phyloP scores from a whole-genome alignment of 2,797 vertebrate genomes.

The Sebastes wilsoni region DNA sequence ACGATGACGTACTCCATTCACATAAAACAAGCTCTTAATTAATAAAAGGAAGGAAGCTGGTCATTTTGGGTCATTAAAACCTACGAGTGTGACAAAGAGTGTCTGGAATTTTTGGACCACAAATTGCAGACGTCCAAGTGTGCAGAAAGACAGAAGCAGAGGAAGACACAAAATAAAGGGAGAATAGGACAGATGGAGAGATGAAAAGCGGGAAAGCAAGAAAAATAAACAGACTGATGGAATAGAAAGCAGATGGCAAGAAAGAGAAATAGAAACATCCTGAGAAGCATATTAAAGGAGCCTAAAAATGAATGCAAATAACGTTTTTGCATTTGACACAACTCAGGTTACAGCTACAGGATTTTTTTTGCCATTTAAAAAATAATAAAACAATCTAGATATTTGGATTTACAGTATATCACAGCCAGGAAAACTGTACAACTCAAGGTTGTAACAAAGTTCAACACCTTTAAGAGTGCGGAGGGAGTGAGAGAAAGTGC shows the following conservation, averaged over 20 bases:
- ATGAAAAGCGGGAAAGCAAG: neutral
- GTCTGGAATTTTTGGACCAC: slow-evolving; percentile 16
- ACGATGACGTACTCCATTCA: slow-evolving; percentile 32
- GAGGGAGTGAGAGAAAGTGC: slow-evolving; percentile 39
- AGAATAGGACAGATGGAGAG: neutral
- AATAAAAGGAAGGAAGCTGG: slow-evolving; percentile 53
- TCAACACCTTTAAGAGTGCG: slow-evolving; percentile 33
- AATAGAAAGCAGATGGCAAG: neutral
- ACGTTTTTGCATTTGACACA: neutral
- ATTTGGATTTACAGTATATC: neutral
- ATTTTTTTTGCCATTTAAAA: neutral
- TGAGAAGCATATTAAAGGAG: neutral
- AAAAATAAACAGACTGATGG: neutral
- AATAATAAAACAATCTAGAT: slow-evolving; percentile 19
- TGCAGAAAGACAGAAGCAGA: neutral
- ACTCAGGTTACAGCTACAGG: neutral
- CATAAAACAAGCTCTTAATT: slow-evolving; percentile 35
- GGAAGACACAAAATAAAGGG: neutral
- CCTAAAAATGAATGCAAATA: neutral
- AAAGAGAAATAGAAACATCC: neutral
- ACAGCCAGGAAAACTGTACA: slow-evolving; percentile 15
- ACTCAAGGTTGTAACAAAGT: slow-evolving; percentile 27
- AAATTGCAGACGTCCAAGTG: slow-evolving; percentile 4
- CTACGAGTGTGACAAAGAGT: slow-evolving; percentile 38
- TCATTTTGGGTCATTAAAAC: slow-evolving; percentile 39